Evolutionary conservation across 2,113 vertebrate genomes (phyloP).

Genomic region (Riparia riparia): DNA sequence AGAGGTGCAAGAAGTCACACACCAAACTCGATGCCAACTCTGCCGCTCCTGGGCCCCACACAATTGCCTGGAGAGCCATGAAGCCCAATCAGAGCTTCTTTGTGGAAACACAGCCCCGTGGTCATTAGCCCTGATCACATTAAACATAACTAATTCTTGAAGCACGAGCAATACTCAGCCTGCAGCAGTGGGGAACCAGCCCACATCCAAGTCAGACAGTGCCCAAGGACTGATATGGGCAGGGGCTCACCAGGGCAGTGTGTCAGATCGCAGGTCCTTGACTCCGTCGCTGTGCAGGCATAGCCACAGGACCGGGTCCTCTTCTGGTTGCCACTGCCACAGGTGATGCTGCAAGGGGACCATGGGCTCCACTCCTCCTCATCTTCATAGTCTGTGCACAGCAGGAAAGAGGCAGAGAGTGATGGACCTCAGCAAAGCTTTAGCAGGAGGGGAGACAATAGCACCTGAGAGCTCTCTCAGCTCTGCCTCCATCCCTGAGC

Average conservation of each 20-base stretch:
- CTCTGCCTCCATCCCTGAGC: background rate
- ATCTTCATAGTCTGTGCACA: constrained; percentile 79
- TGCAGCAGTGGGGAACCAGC: background rate
- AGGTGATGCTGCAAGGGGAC: constrained; percentile 89
- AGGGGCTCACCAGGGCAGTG: constrained; percentile 83
- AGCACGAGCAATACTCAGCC: background rate
- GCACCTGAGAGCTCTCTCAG: background rate
- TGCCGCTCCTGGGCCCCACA: background rate
- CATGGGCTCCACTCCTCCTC: constrained; percentile 89
- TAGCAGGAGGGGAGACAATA: background rate
- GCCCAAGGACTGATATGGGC: background rate
- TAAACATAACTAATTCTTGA: background rate
- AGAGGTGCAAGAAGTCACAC: background rate
- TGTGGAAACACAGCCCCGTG: background rate
- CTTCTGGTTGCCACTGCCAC: constrained; percentile 84
- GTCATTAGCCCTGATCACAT: background rate
- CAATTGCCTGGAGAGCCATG: background rate
- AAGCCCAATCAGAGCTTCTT: background rate
- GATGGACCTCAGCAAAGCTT: background rate
- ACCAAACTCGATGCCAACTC: background rate
- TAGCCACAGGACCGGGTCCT: constrained; percentile 88
- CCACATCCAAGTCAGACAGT: background rate
- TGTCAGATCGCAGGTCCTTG: constrained; percentile 81
- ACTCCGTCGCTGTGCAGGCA: constrained; percentile 86
- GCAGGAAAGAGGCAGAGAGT: constrained; percentile 6